These are phyloP conservation scores for Eubasilissa regina DNA, from an alignment of 1,140 invertebrate genomes.

Conservation along the genomic window DNA sequence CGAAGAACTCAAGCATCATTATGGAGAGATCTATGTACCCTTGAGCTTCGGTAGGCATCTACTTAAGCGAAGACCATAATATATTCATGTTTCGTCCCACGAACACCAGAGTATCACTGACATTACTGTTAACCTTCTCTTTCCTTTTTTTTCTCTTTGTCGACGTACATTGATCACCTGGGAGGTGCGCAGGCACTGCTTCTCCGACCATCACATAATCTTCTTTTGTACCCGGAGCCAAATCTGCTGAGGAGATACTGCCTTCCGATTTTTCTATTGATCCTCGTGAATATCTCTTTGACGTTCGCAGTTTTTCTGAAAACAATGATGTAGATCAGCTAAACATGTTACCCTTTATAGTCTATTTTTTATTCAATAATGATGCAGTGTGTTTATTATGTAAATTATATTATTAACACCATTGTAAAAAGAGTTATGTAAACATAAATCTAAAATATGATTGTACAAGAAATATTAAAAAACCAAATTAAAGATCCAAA, in stretches of 20 bases:
- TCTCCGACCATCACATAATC: not conserved
- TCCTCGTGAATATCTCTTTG: constrained; percentile 17
- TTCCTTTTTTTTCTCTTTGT: constrained; percentile 53
- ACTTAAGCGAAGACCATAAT: constrained; percentile 51
- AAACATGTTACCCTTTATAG: too few relatives aligned
- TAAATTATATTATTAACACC: too few relatives aligned
- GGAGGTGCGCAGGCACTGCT: constrained; percentile 6
- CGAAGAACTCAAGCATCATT: constrained; percentile 1
- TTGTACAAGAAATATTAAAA: too few relatives aligned
- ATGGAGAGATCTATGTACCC: constrained; percentile 32
- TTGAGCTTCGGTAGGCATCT: constrained; percentile 31
- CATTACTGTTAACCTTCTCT: constrained; percentile 55
- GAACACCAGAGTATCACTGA: constrained; percentile 53
- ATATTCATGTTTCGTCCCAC: constrained; percentile 56
- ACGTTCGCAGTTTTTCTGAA: constrained; percentile 38
- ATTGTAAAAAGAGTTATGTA: too few relatives aligned
- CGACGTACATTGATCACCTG: constrained; percentile 52
- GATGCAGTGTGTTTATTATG: too few relatives aligned
- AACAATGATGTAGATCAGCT: not conserved
- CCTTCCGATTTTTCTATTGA: constrained; percentile 13
- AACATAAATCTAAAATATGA: too few relatives aligned
- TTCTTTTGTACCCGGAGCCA: not conserved
- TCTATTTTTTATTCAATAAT: too few relatives aligned
- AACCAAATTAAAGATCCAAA: too few relatives aligned
- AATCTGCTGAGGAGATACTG: constrained; percentile 10